Evolutionary conservation across 2,888 invertebrate species (phyloP).

Genomic region (Patella depressa): DNA sequence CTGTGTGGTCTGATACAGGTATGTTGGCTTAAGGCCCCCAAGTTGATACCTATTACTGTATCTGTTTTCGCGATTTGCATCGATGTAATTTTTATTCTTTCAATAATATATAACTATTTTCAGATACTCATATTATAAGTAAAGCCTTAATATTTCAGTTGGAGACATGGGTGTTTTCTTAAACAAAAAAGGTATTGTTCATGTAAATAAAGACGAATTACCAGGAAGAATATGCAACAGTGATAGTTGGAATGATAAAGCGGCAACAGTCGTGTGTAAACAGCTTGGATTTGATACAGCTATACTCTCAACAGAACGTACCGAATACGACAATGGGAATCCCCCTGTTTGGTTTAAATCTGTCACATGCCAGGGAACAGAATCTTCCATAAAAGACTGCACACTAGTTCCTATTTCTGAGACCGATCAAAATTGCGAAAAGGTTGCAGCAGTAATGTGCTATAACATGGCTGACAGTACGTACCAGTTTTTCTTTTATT

Average conservation of each 20-base stretch:
- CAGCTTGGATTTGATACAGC: background rate
- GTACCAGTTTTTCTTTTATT: background rate
- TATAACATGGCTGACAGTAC: background rate
- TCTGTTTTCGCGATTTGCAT: too few relatives aligned
- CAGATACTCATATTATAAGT: too few relatives aligned
- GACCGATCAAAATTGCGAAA: background rate
- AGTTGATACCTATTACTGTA: too few relatives aligned
- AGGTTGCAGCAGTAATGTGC: background rate
- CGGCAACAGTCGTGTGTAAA: background rate
- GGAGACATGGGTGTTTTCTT: too few relatives aligned
- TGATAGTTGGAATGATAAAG: background rate
- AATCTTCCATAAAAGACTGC: background rate
- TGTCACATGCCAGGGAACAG: background rate
- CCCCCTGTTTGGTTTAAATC: background rate
- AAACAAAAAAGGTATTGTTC: background rate
- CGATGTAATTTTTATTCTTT: too few relatives aligned
- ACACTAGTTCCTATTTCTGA: background rate
- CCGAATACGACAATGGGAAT: background rate
- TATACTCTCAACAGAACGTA: background rate
- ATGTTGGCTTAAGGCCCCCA: too few relatives aligned
- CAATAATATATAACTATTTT: too few relatives aligned
- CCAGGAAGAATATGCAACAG: background rate
- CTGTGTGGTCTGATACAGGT: too few relatives aligned
- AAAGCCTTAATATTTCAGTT: too few relatives aligned
- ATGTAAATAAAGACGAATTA: background rate